Conservation (phyloP, 2,888 invertebrate genomes). For the Clusia tigrina region DNA sequence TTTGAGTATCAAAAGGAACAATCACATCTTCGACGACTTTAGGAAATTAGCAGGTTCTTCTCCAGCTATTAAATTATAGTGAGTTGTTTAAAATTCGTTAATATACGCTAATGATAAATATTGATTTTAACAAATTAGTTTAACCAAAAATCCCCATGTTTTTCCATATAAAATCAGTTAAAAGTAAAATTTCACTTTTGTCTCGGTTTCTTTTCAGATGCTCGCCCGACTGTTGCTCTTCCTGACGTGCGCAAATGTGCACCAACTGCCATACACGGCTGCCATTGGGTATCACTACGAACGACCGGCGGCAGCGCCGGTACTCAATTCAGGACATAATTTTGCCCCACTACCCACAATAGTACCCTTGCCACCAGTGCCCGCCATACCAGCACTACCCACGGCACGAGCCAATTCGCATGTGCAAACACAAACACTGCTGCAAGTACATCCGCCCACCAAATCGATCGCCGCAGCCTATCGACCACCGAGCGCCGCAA, state of each 20-base stretch:
- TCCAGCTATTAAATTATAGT: too few relatives aligned
- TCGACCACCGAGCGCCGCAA: conserved; percentile 9
- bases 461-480: conserved; percentile 13
- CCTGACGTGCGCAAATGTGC: conserved; percentile 15
- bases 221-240: conserved; percentile 11
- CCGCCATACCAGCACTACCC: conserved; percentile 52
- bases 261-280: conserved; percentile 15
- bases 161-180: neutral
- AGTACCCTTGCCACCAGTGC: conserved; percentile 56
- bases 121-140: too few relatives aligned
- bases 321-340: conserved; percentile 41
- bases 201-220: conserved; percentile 39
- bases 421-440: conserved; percentile 23
- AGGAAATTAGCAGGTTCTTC: too few relatives aligned
- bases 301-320: conserved; percentile 41
- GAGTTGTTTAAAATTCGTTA: too few relatives aligned
- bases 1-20: too few relatives aligned
- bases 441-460: conserved; percentile 34
- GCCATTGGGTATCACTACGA: conserved; percentile 53
- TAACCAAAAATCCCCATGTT: too few relatives aligned
- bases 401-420: conserved; percentile 41
- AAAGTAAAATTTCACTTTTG: conserved; percentile 4
- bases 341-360: conserved; percentile 50
- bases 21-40: too few relatives aligned
- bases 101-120: too few relatives aligned